These are phyloP conservation scores for Drosophila mauritiana DNA, from an alignment of 1,140 invertebrate species.

Conservation along the genomic window DNA sequence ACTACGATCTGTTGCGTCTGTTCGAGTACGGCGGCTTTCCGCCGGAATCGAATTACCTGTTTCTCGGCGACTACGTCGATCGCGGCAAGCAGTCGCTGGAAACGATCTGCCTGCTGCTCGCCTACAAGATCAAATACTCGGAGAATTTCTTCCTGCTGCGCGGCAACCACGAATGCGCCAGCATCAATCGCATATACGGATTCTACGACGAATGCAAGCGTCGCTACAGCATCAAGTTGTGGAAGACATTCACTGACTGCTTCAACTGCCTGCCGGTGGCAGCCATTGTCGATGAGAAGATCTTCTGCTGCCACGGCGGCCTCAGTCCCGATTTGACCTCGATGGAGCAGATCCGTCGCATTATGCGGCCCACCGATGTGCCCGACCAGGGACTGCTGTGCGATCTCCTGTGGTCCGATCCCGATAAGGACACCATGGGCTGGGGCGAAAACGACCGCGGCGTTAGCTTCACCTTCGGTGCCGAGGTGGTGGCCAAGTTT, in stretches of 20 bases:
- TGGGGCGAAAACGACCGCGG: conserved; percentile 99
- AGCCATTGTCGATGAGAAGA: conserved; percentile 98
- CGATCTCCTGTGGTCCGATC: conserved; percentile 99
- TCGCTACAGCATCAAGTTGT: conserved; percentile 98
- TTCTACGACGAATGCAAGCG: conserved; percentile 99
- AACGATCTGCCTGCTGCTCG: conserved; percentile 96
- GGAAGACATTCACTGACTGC: conserved; percentile 99
- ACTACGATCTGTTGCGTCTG: conserved; percentile 98
- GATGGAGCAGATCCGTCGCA: conserved; percentile 96
- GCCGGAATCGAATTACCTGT: conserved; percentile 99
- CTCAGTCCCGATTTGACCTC: conserved; percentile 94
- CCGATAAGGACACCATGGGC: conserved; percentile 95
- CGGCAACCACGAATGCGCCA: conserved; percentile 95
- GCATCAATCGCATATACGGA: conserved; percentile 98
- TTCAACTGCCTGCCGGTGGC: conserved; percentile 99
- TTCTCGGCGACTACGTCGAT: conserved; percentile 95
- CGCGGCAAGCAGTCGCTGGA: conserved; percentile 94
- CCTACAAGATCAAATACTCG: conserved; percentile 98
- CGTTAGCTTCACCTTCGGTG: conserved; percentile 97
- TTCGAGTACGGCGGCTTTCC: conserved; percentile 99
- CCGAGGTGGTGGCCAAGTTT: conserved; percentile 96
- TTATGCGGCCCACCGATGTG: conserved; percentile 96
- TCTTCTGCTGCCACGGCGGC: conserved; percentile 98
- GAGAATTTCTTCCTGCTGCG: conserved; percentile 95
- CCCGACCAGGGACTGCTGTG: conserved; percentile 97